Conservation (phyloP, 2,888 invertebrate species). For the Mythimna pallens region DNA sequence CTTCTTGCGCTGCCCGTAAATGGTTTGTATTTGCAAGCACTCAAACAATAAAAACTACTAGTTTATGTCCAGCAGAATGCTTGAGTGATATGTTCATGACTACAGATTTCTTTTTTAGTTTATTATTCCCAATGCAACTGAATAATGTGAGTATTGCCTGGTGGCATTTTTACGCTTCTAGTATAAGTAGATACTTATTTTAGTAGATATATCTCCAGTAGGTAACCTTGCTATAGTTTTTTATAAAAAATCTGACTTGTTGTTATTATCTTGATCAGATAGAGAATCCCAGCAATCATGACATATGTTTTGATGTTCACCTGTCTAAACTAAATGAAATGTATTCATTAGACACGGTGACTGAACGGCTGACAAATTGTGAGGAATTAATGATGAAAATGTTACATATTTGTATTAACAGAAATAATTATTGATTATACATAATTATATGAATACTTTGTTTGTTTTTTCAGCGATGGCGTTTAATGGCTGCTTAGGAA, state of each 20-base stretch:
- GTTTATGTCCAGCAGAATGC: constrained; percentile 26
- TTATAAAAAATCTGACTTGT: not conserved
- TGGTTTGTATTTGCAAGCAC: constrained; percentile 17
- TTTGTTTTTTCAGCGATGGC: constrained; percentile 91
- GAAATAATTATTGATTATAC: not conserved
- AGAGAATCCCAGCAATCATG: not conserved
- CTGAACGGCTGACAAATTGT: not conserved
- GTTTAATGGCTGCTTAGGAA: constrained; percentile 91
- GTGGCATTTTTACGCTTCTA: constrained; percentile 1
- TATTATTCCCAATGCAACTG: constrained; percentile 5
- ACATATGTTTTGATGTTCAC: not conserved
- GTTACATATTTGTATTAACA: not conserved
- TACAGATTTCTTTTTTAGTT: constrained; percentile 42
- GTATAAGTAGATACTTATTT: not conserved
- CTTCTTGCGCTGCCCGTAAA: constrained; percentile 5
- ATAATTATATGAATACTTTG: not conserved
- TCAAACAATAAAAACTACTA: constrained; percentile 9
- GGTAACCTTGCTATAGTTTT: not conserved
- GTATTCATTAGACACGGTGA: not conserved
- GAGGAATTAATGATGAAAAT: not conserved
- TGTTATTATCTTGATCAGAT: not conserved
- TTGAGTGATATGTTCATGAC: constrained; percentile 29
- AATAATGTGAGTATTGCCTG: constrained; percentile 2
- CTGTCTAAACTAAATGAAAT: constrained; percentile 1
- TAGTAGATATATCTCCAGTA: not conserved